phyloP scores from a whole-genome alignment of 1,140 invertebrate species.

The Scaptomyza montana region DNA sequence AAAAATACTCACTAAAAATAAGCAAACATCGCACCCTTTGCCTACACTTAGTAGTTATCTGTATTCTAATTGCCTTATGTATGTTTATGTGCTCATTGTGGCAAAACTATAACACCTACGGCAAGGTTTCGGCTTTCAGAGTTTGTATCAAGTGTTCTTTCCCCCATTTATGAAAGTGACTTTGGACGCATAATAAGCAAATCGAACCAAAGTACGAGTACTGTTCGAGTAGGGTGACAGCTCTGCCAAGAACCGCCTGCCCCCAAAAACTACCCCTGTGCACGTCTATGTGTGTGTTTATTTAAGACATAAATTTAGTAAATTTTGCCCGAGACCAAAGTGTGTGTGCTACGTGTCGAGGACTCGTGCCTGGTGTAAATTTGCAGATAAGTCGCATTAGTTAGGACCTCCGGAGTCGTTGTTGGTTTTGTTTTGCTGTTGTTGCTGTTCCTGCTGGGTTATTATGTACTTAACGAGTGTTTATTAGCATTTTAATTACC shows the following conservation, averaged over 20 bases:
- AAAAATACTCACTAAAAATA: no score
- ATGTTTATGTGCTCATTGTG: constrained; percentile 10
- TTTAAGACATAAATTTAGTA: constrained; percentile 76
- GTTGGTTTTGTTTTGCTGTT: constrained; percentile 9
- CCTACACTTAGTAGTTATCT: constrained; percentile 1
- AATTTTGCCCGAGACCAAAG: constrained; percentile 50
- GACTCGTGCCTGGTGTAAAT: constrained; percentile 67
- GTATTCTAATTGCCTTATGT: constrained; percentile 16
- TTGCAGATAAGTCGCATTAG: constrained; percentile 80
- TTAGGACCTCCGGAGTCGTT: constrained; percentile 46
- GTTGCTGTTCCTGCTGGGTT: constrained; percentile 48
- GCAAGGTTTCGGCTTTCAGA: constrained; percentile 16
- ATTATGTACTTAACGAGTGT: constrained; percentile 82
- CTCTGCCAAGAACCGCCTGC: background rate
- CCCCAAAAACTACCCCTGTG: constrained; percentile 21
- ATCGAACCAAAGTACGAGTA: constrained; percentile 34
- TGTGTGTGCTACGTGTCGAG: constrained; percentile 46
- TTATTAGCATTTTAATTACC: constrained; percentile 82
- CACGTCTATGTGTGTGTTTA: constrained; percentile 42
- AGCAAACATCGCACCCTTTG: constrained; percentile 19
- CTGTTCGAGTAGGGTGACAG: constrained; percentile 5
- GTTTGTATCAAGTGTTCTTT: constrained; percentile 9
- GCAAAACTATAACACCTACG: constrained; percentile 23
- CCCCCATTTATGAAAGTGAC: no score
- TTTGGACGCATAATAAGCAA: no score